These are phyloP conservation scores for Perca schrenkii DNA, from an alignment of 2,113 vertebrate genomes.

Conservation along the genomic window DNA sequence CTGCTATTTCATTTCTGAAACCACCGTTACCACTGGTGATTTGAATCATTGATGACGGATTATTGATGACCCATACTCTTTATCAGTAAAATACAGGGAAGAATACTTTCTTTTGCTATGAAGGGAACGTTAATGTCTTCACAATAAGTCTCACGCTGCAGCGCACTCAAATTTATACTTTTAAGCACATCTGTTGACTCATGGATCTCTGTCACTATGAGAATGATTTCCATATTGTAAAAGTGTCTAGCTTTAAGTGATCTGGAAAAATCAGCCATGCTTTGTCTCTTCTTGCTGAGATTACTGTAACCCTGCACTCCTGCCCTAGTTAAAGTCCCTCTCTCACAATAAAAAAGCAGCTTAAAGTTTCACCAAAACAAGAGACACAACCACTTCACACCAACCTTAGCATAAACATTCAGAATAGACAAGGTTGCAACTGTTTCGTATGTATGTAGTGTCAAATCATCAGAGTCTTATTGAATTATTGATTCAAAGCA, in stretches of 20 bases:
- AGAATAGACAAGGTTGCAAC: not conserved
- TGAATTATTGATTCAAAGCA: not conserved
- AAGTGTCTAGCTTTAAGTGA: not conserved
- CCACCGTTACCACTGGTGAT: no score
- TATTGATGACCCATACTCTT: not conserved
- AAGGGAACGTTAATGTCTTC: not conserved
- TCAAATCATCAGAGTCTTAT: not conserved
- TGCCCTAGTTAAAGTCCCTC: constrained; percentile 18
- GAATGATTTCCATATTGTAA: not conserved
- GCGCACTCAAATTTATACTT: not conserved
- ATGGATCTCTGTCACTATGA: not conserved
- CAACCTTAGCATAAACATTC: not conserved
- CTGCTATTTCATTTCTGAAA: not conserved
- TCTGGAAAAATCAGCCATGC: not conserved
- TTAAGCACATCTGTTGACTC: not conserved
- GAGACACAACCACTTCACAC: not conserved
- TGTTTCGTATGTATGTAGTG: not conserved
- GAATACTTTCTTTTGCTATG: not conserved
- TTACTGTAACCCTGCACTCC: constrained; percentile 17
- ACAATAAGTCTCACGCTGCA: not conserved
- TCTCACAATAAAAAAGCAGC: constrained; percentile 2
- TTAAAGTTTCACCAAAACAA: constrained; percentile 11
- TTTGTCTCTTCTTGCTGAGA: constrained; percentile 6
- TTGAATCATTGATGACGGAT: not conserved
- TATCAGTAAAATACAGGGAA: not conserved